Evolutionary conservation across 1,140 invertebrate genomes (phyloP), one percentile per base, ranked within the genome.

Genomic region (Drosophila tropicalis): DNA sequence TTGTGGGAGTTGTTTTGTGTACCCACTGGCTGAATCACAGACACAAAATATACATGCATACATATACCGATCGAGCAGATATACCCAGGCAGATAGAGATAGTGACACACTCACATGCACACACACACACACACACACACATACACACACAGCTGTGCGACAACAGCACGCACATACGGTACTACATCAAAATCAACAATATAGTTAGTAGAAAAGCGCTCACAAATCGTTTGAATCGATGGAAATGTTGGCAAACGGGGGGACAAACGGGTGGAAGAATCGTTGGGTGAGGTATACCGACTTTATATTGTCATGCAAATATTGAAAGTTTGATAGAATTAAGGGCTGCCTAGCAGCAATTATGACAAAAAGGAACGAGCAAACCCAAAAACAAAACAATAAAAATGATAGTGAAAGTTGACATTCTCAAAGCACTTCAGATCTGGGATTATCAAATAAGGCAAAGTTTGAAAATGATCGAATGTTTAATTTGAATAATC

Each of bases 1-100:
- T 80, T 78, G 76, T 72, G 62, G 73, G 77, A 76, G 76, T 76
- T 78, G 76, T 78, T 78, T 75, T 75, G 76, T 82, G 41, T 78
- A 58, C 74, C 54, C 71, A 65, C 58, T 47, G 17, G 72, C 72
- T 86, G 83, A 86, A 79, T 86, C 83, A 86, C 70, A 67, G 62
- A 61, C 62, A 61, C 22, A 57, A 15, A 72, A 77, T 56, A 76
- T 39, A 69, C 55, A 62, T 41, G 22, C 44, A 72, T 36, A 39
- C 66, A 62, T 44, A 56, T 15, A 19, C 41, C 79, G 71, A 79
- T 82, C 83, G 76, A 70, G 68, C 76, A 87, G 79, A 85, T 84
- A 85, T 83, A 62, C 60, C 72, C 74, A 60, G 44, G 44, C 44
- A 67, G 76, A 78, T 72, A 71, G 71, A 79, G 79, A 86, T 87